These are phyloP conservation scores for Larimichthys crocea DNA, from an alignment of 2,113 vertebrate genomes.

Conservation along the genomic window DNA sequence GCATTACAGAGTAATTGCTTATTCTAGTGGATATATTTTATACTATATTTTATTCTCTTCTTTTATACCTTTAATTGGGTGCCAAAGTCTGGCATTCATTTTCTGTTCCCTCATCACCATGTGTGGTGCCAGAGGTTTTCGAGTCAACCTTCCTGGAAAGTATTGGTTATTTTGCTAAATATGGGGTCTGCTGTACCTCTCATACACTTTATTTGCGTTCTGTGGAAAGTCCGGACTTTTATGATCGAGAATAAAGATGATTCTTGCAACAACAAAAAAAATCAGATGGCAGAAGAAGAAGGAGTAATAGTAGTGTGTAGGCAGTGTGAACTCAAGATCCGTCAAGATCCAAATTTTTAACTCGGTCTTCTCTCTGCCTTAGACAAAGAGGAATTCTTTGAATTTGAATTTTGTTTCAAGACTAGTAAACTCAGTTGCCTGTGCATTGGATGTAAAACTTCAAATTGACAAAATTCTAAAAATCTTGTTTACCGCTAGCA, in stretches of 20 bases:
- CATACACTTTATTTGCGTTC: slow-evolving; percentile 56
- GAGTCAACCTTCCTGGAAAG: slow-evolving; percentile 71
- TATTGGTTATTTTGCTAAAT: slow-evolving; percentile 64
- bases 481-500: too few relatives aligned
- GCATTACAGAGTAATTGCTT: slow-evolving; percentile 53
- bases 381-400: too few relatives aligned
- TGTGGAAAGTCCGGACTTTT: slow-evolving; percentile 59
- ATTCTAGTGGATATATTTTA: slow-evolving; percentile 52
- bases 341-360: too few relatives aligned
- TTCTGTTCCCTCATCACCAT: slow-evolving; percentile 59
- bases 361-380: too few relatives aligned
- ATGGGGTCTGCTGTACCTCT: slow-evolving; percentile 56
- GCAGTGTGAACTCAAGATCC: too few relatives aligned
- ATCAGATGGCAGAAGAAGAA: slow-evolving; percentile 9
- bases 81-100: slow-evolving; percentile 78
- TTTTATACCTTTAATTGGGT: slow-evolving; percentile 70
- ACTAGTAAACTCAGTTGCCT: too few relatives aligned
- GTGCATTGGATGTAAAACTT: too few relatives aligned
- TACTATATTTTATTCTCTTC: slow-evolving; percentile 53
- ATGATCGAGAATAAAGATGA: slow-evolving; percentile 52
- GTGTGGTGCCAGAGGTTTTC: slow-evolving; percentile 64
- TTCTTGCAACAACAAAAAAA: slow-evolving; percentile 24
- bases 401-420: too few relatives aligned
- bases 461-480: too few relatives aligned
- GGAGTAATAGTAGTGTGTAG: neutral